Conservation (phyloP, 2,113 vertebrate species). For the Hoplias malabaricus region DNA sequence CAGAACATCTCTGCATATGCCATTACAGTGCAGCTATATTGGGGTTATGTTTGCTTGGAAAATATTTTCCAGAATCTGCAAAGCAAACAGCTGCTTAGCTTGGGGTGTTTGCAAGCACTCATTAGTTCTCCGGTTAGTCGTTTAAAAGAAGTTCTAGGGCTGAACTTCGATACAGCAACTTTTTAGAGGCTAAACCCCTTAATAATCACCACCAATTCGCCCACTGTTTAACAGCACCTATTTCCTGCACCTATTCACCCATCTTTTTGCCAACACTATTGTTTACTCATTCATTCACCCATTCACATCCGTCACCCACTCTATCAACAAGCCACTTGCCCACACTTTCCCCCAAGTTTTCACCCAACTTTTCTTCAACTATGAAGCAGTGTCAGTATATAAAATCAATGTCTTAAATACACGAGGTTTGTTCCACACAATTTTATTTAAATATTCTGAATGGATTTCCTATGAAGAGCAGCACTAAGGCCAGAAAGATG, state of each 20-base stretch:
- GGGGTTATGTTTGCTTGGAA: neutral
- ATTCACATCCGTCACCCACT: no score
- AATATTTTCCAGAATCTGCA: neutral
- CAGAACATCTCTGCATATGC: neutral
- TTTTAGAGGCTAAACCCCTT: neutral
- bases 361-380: no score
- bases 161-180: neutral
- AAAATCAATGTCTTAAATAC: no score
- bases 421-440: no score
- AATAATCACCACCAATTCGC: neutral
- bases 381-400: no score
- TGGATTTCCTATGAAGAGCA: neutral
- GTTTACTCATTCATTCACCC: no score
- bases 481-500: neutral
- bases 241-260: no score
- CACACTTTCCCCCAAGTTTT: no score
- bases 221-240: no score
- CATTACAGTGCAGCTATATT: neutral
- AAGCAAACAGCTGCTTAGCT: neutral
- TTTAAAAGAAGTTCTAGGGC: neutral
- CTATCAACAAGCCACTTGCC: no score
- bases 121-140: neutral
- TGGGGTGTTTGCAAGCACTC: neutral
- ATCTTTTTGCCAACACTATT: no score
- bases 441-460: neutral